Evolutionary conservation across 2,797 vertebrate genomes (phyloP).

Genomic region (Hybognathus amarus): DNA sequence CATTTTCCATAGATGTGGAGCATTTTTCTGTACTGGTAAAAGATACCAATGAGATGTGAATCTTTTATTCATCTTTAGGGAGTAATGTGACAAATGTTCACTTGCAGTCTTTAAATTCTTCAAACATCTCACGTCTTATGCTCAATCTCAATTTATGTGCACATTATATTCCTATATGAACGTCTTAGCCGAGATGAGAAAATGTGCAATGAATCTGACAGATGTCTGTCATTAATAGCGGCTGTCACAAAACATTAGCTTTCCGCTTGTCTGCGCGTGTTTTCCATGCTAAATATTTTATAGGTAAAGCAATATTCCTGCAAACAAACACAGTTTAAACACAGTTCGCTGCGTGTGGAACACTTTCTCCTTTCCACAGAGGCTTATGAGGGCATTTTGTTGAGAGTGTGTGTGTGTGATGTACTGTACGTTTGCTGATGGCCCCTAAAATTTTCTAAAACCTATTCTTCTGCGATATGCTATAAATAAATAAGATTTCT

Average conservation of each 20-base stretch:
- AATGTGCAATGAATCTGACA: constrained; percentile 33
- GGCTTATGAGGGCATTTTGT: constrained; percentile 7
- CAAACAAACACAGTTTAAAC: constrained; percentile 79
- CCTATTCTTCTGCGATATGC: constrained; percentile 22
- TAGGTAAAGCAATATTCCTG: constrained; percentile 74
- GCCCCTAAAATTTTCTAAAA: constrained; percentile 17
- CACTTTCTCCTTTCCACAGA: constrained; percentile 33
- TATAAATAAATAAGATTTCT: constrained; percentile 54
- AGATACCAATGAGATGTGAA: constrained; percentile 16
- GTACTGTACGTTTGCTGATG: background rate
- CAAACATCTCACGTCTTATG: background rate
- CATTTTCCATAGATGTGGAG: constrained; percentile 29
- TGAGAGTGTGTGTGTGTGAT: background rate
- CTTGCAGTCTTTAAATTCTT: constrained; percentile 27
- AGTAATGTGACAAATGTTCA: constrained; percentile 10
- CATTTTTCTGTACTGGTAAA: constrained; percentile 9
- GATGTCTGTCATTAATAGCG: constrained; percentile 67
- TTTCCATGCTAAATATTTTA: constrained; percentile 77
- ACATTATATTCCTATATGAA: constrained; percentile 13
- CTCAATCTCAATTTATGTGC: constrained; percentile 10
- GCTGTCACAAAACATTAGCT: constrained; percentile 75
- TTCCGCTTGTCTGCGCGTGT: constrained; percentile 68
- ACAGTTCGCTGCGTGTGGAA: constrained; percentile 71
- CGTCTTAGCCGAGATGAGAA: background rate
- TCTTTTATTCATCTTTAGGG: constrained; percentile 39